A percentile compares a stretch with the other conserved stretches of the same genome.
phyloP scores from a whole-genome alignment of 2,113 vertebrate genomes.

The Empidonax alnorum region DNA sequence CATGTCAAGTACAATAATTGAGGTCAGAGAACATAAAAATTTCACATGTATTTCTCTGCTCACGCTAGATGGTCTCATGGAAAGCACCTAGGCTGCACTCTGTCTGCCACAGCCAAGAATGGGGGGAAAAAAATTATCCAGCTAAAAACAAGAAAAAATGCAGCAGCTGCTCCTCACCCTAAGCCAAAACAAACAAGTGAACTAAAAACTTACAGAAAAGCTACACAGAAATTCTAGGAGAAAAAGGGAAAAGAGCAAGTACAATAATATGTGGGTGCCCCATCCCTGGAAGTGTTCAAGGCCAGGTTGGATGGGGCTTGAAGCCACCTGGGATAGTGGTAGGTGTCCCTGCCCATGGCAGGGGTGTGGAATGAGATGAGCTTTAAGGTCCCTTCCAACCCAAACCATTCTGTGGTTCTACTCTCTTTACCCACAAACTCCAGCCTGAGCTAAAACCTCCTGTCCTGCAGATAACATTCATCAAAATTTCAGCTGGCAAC shows the following conservation, averaged over 20 bases:
- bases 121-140: background rate
- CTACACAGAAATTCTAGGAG: background rate
- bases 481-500: background rate
- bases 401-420: background rate
- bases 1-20: background rate
- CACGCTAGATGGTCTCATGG: background rate
- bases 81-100: background rate
- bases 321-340: background rate
- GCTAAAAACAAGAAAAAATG: background rate
- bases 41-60: background rate
- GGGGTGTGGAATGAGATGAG: too few relatives aligned
- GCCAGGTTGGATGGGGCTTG: background rate
- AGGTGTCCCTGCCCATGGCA: background rate
- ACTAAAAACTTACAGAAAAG: background rate
- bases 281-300: fast-evolving
- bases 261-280: background rate
- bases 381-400: background rate
- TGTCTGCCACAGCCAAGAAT: background rate
- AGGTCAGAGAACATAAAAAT: background rate
- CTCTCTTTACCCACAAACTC: background rate
- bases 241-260: background rate
- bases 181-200: constrained; percentile 16
- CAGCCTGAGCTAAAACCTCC: background rate
- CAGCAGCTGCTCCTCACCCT: constrained; percentile 22
- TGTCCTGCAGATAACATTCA: background rate